Evolutionary conservation across 2,113 vertebrate genomes (phyloP).

Genomic region (Cygnus atratus): DNA sequence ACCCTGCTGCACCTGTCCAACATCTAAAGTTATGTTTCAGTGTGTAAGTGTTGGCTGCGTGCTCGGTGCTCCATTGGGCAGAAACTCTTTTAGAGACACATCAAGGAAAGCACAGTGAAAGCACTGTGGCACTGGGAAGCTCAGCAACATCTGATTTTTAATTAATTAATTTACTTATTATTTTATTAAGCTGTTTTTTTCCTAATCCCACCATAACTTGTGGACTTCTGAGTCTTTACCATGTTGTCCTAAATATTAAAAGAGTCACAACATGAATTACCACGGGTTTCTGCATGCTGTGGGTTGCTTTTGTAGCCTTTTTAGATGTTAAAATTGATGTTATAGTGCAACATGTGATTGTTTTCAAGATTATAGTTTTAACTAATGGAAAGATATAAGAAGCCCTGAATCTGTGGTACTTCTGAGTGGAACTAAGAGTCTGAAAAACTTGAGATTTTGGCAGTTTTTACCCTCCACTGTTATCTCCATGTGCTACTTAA

Average conservation of each 20-base stretch:
- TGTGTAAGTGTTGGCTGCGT: background rate
- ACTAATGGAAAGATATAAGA: background rate
- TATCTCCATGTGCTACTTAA: background rate
- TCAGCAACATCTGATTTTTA: background rate
- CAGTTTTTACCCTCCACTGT: background rate
- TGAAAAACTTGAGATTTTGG: background rate
- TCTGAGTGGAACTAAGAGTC: background rate
- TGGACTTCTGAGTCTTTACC: background rate
- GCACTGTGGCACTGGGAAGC: background rate
- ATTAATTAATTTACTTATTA: background rate
- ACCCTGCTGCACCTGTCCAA: background rate
- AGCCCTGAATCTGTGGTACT: background rate
- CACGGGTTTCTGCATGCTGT: background rate
- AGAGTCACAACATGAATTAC: background rate
- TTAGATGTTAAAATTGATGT: background rate
- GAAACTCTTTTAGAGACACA: background rate
- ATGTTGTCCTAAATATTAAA: background rate
- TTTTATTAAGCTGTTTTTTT: background rate
- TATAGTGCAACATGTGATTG: background rate
- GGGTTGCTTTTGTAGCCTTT: background rate
- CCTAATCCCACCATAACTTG: background rate
- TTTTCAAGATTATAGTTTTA: background rate
- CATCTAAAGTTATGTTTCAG: background rate
- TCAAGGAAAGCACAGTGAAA: background rate
- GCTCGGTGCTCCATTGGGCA: background rate